These are phyloP conservation scores for Uria lomvia DNA, from an alignment of 2,113 vertebrate species.

Conservation along the genomic window DNA sequence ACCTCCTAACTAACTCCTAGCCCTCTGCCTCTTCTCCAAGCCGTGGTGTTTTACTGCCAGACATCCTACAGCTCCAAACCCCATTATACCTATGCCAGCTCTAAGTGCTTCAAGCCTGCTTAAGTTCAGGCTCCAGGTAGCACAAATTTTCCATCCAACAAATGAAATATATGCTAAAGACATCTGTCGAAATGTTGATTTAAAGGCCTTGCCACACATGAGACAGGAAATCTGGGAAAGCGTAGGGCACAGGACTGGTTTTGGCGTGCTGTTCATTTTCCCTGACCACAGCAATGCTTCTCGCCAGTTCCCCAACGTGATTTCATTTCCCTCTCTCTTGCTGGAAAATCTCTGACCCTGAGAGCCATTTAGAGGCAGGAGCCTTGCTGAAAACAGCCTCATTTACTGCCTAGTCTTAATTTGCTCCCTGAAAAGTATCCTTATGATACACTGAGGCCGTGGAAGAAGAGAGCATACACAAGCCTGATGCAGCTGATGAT, in stretches of 20 bases:
- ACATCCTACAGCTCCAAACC: background rate
- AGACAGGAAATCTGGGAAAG: background rate
- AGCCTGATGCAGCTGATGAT: background rate
- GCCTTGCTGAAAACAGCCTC: background rate
- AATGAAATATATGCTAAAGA: background rate
- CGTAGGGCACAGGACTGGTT: rapidly evolving
- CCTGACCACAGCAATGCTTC: background rate
- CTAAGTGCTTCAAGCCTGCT: background rate
- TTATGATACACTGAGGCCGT: background rate
- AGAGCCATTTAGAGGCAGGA: background rate
- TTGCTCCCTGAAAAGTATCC: background rate
- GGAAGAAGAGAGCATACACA: background rate
- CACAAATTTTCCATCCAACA: background rate
- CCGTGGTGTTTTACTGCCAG: background rate
- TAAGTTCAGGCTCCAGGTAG: background rate
- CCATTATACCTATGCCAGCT: background rate
- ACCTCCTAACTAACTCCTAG: background rate
- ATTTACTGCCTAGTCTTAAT: background rate
- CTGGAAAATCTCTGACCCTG: background rate
- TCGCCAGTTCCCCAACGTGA: background rate
- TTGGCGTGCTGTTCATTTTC: background rate
- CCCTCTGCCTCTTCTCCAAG: background rate
- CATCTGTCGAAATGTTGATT: background rate
- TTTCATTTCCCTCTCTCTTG: background rate
- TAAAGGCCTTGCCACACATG: background rate